Conservation (phyloP, 2,888 invertebrate species). For the Tenthredo notha region DNA sequence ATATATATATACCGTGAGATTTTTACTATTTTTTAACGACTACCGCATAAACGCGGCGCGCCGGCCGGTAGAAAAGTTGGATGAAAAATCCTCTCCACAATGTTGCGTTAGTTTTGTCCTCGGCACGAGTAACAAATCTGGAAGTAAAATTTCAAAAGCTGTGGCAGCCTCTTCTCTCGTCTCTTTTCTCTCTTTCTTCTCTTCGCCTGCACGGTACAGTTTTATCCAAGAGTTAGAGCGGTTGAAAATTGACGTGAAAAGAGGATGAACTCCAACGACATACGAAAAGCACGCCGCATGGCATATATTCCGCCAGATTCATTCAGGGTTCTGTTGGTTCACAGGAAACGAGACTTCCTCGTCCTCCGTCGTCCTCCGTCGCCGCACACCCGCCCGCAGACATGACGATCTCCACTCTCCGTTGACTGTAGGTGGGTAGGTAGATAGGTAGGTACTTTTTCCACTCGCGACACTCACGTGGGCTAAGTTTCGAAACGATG, state of each 20-base stretch:
- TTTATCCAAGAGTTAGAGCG: conserved; percentile 28
- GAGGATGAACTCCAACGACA: conserved; percentile 17
- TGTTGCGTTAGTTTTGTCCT: conserved; percentile 36
- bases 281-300: conserved; percentile 14
- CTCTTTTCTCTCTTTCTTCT: background rate
- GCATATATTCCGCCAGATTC: background rate
- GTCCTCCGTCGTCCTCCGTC: conserved; percentile 5
- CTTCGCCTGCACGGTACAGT: background rate
- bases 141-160: conserved; percentile 27
- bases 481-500: conserved; percentile 11
- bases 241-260: conserved; percentile 23
- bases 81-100: background rate
- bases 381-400: background rate
- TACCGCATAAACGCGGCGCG: conserved; percentile 5
- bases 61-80: conserved; percentile 22
- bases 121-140: conserved; percentile 21
- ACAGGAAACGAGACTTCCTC: conserved; percentile 1
- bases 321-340: conserved; percentile 20
- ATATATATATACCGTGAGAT: background rate
- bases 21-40: conserved; percentile 43
- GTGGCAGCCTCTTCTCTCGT: background rate
- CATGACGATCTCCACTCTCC: background rate
- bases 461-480: conserved; percentile 8
- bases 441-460: conserved; percentile 1
- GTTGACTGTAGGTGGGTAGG: background rate